These are phyloP conservation scores for Enoplosus armatus DNA, from an alignment of 2,797 vertebrate genomes.

Conservation along the genomic window DNA sequence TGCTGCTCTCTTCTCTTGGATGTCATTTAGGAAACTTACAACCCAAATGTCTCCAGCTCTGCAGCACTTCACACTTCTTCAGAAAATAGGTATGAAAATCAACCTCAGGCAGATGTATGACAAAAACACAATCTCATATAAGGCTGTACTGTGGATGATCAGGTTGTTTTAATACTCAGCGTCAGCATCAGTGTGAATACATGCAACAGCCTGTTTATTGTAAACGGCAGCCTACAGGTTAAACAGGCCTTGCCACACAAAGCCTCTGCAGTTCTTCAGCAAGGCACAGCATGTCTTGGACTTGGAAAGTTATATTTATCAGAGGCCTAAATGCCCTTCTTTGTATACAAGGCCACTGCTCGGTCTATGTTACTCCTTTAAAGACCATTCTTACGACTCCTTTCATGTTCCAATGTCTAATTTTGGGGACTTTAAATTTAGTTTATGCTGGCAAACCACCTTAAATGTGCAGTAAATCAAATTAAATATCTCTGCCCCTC, in stretches of 20 bases:
- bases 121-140: neutral
- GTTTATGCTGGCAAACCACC: neutral
- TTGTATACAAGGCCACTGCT: neutral
- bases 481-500: neutral
- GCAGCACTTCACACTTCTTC: conserved; percentile 11
- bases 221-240: conserved; percentile 52
- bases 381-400: neutral
- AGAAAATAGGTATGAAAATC: conserved; percentile 10
- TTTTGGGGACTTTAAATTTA: neutral
- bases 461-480: neutral
- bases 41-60: conserved; percentile 30
- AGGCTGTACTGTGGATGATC: neutral
- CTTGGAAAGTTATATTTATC: conserved; percentile 18
- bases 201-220: conserved; percentile 38
- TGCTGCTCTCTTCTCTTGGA: conserved; percentile 30
- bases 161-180: conserved; percentile 1
- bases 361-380: conserved; percentile 3
- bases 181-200: neutral
- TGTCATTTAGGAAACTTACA: conserved; percentile 34
- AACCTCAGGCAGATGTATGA: neutral
- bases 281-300: conserved; percentile 2
- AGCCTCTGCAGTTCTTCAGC: conserved; percentile 12
- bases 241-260: conserved; percentile 44
- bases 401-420: neutral
- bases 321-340: neutral